Evolutionary conservation across 2,797 vertebrate species (phyloP).

Genomic region (Pteropus rufus): DNA sequence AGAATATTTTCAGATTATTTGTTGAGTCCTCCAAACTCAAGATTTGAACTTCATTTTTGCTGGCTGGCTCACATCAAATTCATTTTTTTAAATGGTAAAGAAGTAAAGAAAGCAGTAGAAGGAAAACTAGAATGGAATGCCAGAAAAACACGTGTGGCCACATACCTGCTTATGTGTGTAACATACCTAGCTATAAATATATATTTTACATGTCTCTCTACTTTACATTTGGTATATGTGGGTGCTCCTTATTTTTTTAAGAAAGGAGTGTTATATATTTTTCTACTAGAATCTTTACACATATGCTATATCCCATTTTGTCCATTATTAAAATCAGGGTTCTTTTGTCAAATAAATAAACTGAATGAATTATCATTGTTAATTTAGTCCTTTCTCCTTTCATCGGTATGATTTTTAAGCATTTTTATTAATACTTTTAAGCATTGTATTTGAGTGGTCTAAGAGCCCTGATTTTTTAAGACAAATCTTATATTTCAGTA

Average conservation of each 20-base stretch:
- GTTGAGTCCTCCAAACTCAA: neutral
- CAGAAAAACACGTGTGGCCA: neutral
- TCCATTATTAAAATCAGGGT: constrained; percentile 11
- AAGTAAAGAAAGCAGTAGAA: neutral
- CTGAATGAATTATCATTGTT: constrained; percentile 1
- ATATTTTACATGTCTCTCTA: neutral
- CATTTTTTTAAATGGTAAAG: neutral
- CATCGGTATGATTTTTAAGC: neutral
- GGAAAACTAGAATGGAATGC: neutral
- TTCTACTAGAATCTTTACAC: neutral
- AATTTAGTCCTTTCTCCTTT: constrained; percentile 24
- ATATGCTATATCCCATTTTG: neutral
- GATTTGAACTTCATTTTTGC: neutral
- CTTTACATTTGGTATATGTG: neutral
- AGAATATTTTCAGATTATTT: neutral
- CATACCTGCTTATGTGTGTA: neutral
- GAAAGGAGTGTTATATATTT: neutral
- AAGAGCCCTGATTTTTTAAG: neutral
- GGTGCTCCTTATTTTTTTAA: neutral
- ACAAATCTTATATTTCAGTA: neutral
- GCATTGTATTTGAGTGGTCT: neutral
- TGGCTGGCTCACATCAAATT: neutral
- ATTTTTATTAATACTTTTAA: constrained; percentile 23
- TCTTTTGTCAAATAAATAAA: constrained; percentile 42
- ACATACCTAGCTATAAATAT: neutral